Conservation (phyloP, 2,888 invertebrate genomes). For the Cyaniris semiargus region DNA sequence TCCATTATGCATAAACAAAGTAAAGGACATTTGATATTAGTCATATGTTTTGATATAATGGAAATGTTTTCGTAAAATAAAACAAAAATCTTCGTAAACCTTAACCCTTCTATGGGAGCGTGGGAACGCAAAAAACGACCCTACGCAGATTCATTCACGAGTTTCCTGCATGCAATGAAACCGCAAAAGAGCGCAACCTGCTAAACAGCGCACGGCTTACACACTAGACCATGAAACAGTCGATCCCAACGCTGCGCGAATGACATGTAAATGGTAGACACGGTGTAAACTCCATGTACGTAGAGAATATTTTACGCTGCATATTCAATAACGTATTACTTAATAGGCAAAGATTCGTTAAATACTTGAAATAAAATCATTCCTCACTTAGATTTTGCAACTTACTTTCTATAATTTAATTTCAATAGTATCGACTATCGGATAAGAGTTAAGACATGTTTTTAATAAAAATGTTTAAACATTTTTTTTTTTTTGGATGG, state of each 20-base stretch:
- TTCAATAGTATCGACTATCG: too few species aligned
- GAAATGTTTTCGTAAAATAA: conserved; percentile 31
- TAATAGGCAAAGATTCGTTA: too few species aligned
- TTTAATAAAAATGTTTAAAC: too few species aligned
- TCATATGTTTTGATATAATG: conserved; percentile 25
- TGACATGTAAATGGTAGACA: too few species aligned
- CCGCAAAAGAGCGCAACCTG: conserved; percentile 72
- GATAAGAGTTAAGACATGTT: too few species aligned
- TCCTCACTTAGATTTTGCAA: too few species aligned
- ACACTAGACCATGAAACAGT: neutral
- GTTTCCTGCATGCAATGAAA: conserved; percentile 77
- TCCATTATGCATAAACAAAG: neutral
- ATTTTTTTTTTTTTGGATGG: too few species aligned
- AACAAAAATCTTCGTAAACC: conserved; percentile 43
- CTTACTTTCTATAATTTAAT: too few species aligned
- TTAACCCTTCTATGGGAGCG: conserved; percentile 58
- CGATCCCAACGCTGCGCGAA: neutral
- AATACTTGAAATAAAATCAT: too few species aligned
- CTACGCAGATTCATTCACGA: conserved; percentile 69
- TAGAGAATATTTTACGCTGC: too few species aligned
- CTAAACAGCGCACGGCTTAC: conserved; percentile 34
- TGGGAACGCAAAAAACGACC: conserved; percentile 72
- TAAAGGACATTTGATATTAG: conserved; percentile 19
- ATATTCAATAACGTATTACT: too few species aligned
- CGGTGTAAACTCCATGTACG: too few species aligned